phyloP scores from a whole-genome alignment of 1,140 invertebrate species.

The Atta cephalotes region DNA sequence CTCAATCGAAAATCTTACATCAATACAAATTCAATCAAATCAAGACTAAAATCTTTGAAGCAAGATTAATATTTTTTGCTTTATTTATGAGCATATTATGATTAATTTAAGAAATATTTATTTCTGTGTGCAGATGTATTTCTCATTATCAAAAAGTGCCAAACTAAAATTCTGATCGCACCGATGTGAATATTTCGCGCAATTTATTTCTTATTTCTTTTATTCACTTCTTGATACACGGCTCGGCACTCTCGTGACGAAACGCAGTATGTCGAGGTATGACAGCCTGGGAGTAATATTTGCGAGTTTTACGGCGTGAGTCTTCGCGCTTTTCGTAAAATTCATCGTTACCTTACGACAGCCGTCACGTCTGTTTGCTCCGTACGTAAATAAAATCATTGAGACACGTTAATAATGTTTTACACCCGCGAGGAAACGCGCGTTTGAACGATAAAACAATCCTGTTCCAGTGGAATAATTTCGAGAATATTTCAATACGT shows the following conservation, averaged over 20 bases:
- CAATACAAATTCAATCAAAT: too few species aligned
- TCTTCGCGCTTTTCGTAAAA: slow-evolving; percentile 25
- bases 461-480: not conserved
- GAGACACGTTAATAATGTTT: slow-evolving; percentile 65
- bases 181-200: not conserved
- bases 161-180: not conserved
- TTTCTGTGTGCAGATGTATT: not conserved
- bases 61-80: too few species aligned
- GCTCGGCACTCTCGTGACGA: slow-evolving; percentile 21
- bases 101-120: too few species aligned
- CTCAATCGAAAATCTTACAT: too few species aligned
- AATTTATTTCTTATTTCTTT: slow-evolving; percentile 28
- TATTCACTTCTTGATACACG: slow-evolving; percentile 36
- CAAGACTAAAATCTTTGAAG: too few species aligned
- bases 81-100: too few species aligned
- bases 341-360: slow-evolving; percentile 33
- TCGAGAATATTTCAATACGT: slow-evolving; percentile 1
- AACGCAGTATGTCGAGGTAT: not conserved
- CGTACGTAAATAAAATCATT: slow-evolving; percentile 43
- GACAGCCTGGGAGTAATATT: slow-evolving; percentile 32
- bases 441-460: slow-evolving; percentile 68
- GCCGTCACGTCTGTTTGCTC: slow-evolving; percentile 6
- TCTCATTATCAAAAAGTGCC: not conserved
- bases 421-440: slow-evolving; percentile 19
- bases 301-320: slow-evolving; percentile 20